Conservation (phyloP, 2,113 vertebrate genomes). For the Pluvialis apricaria region DNA sequence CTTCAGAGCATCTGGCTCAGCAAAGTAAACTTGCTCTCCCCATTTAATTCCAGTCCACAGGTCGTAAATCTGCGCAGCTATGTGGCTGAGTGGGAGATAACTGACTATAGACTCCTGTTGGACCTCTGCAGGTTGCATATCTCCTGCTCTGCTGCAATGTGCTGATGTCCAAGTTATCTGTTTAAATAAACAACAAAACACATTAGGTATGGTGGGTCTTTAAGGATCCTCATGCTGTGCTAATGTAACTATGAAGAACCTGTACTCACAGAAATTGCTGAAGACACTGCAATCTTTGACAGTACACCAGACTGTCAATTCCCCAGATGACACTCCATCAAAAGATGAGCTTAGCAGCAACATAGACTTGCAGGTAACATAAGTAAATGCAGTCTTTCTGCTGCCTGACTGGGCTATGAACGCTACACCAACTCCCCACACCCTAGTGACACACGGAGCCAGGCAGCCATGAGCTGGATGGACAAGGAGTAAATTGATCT, state of each 20-base stretch:
- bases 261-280: not conserved
- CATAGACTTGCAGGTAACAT: too few species aligned
- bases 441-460: too few species aligned
- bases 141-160: conserved; percentile 77
- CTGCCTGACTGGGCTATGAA: too few species aligned
- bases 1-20: conserved; percentile 89
- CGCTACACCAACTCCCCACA: too few species aligned
- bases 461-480: too few species aligned
- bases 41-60: conserved; percentile 87
- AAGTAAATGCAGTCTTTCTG: too few species aligned
- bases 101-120: conserved; percentile 85
- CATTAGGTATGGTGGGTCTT: not conserved
- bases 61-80: conserved; percentile 89
- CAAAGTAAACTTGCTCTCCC: conserved; percentile 87
- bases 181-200: not conserved
- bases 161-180: conserved; percentile 88
- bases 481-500: too few species aligned
- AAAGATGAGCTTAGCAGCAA: too few species aligned
- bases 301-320: not conserved
- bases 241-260: not conserved
- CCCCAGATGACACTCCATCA: too few species aligned
- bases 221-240: not conserved
- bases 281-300: not conserved
- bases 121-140: conserved; percentile 81
- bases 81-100: conserved; percentile 88